These are phyloP conservation scores for Isichthys henryi DNA, from an alignment of 2,113 vertebrate genomes.

Conservation along the genomic window DNA sequence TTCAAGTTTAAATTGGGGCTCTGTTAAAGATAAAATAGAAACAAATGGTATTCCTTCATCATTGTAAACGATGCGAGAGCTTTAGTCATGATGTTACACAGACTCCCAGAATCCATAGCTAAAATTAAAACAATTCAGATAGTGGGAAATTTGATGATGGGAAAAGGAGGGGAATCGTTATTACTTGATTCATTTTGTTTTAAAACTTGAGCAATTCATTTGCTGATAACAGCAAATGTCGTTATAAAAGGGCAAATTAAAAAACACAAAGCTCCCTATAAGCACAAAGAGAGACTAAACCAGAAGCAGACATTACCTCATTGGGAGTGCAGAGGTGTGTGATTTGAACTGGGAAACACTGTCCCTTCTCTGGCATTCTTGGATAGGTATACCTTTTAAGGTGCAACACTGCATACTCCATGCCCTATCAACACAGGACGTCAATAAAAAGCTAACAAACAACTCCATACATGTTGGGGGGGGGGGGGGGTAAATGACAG, in stretches of 20 bases:
- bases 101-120: background rate
- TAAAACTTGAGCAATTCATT: no score
- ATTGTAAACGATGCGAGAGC: no score
- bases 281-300: background rate
- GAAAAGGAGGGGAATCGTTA: background rate
- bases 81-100: no score
- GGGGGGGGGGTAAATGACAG: no score
- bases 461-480: no score
- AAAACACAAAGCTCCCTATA: background rate
- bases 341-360: constrained; percentile 64
- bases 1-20: background rate
- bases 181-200: no score
- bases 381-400: constrained; percentile 51
- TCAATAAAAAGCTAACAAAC: background rate
- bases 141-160: background rate
- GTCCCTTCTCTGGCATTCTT: constrained; percentile 55
- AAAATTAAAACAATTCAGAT: background rate
- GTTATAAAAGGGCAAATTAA: background rate
- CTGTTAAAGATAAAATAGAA: no score
- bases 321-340: constrained; percentile 80
- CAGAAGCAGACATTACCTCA: constrained; percentile 56
- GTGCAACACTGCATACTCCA: constrained; percentile 43
- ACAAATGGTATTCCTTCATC: no score
- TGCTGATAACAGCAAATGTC: background rate
- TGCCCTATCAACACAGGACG: constrained; percentile 49